Evolutionary conservation across 2,888 invertebrate species (phyloP), one percentile per base, ranked within the genome.

Genomic region (Agrochola lota): DNA sequence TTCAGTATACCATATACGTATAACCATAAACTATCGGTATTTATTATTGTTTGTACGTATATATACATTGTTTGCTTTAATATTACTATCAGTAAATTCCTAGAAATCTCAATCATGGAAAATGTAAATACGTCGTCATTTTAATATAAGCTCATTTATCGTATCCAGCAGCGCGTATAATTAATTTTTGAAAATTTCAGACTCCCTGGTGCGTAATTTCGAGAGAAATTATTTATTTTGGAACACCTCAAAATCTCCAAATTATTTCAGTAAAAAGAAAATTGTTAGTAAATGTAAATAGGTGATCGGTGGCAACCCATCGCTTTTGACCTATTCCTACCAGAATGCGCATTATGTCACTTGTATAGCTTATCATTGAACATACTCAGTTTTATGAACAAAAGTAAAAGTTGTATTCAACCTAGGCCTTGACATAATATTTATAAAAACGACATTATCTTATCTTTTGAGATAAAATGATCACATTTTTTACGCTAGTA

Each of bases 351-450:
- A 43, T 30, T 52, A 57, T 52, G 23, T 46, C 35, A 20, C 23
- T 35, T 52, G 7, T 43, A 20, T 52, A 63, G 49, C 75, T 59
- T 59, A 59, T 59, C n/a, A 40, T 46, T 52, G 3, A 55, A 76
- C 30, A 68, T 23, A 57, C 70, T 59, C 30, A 57, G 40, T 40
- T 71, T 62, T 52, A 71, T 46, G 30, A 26, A 55, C 57, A 55
- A 66, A 81, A 85, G 82, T 81, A 72, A 85, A 81, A 77, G 67
- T 77, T 67, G 49, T 60, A 68, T 68, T 68, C 63, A 82, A 85
- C 85, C 69, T 35, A 71, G 75, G 57, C 84, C 85, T 85, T 85
- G 85, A 85, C 85, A 85, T 83, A 67, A 85, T 84, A 71, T 77
- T 69, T 62, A 71, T n/a, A 80, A 64, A 73, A 80, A 74, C 52